Conservation (phyloP, 2,888 invertebrate genomes). For the Neuroscelio doddi region DNA sequence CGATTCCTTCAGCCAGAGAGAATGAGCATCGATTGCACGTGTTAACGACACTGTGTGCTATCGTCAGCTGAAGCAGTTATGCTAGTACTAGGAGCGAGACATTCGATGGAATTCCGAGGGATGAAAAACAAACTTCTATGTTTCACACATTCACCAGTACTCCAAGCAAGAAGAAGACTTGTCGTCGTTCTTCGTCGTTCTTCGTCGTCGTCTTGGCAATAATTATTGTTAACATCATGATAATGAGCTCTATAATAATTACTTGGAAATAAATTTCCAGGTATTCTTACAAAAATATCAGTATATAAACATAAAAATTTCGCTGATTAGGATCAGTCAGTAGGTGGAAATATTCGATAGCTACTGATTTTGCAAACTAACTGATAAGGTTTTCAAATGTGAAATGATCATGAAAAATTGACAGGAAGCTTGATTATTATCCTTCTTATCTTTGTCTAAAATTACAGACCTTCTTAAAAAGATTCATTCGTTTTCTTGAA, state of each 20-base stretch:
- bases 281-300: no score
- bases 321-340: no score
- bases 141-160: slow-evolving; percentile 43
- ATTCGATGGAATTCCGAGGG: slow-evolving; percentile 30
- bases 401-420: no score
- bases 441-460: no score
- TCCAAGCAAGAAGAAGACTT: slow-evolving; percentile 37
- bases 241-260: slow-evolving; percentile 36
- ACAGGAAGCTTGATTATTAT: no score
- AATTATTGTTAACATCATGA: slow-evolving; percentile 47
- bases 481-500: no score
- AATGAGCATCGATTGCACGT: slow-evolving; percentile 40
- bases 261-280: slow-evolving; percentile 27
- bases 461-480: no score
- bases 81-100: no score
- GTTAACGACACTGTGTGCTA: slow-evolving; percentile 43
- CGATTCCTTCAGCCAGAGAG: neutral
- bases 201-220: slow-evolving; percentile 35
- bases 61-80: slow-evolving; percentile 28
- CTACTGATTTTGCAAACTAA: no score
- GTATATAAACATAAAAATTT: no score
- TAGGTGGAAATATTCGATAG: no score
- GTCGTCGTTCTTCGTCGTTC: slow-evolving; percentile 26
- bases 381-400: no score
- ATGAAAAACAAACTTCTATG: slow-evolving; percentile 36